These are phyloP conservation scores for Anthoptus insignis DNA, from an alignment of 2,888 invertebrate genomes.

Conservation along the genomic window DNA sequence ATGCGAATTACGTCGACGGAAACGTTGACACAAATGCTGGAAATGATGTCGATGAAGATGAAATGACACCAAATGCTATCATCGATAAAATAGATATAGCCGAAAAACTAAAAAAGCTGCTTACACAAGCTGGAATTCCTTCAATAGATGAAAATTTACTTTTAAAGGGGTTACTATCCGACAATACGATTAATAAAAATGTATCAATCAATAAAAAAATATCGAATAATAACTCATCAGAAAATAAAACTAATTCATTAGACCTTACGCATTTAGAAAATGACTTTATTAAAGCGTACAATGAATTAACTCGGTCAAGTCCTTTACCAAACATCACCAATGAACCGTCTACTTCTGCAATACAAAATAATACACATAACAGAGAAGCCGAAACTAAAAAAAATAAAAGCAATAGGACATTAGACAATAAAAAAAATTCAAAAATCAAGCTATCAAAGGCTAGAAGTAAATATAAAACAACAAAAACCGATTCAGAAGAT, in stretches of 20 bases:
- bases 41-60: not conserved
- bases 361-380: slow-evolving; percentile 35
- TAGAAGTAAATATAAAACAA: slow-evolving; percentile 23
- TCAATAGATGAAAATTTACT: slow-evolving; percentile 68
- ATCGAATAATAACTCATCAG: slow-evolving; percentile 26
- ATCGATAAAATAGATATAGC: slow-evolving; percentile 59
- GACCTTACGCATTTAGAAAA: slow-evolving; percentile 79
- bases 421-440: not conserved
- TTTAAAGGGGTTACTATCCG: slow-evolving; percentile 63
- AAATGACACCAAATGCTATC: not conserved
- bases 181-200: slow-evolving; percentile 50
- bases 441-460: slow-evolving; percentile 20
- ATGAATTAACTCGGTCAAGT: slow-evolving; percentile 75
- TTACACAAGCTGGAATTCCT: slow-evolving; percentile 69
- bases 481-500: slow-evolving; percentile 19
- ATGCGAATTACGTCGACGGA: slow-evolving; percentile 38
- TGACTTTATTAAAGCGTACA: slow-evolving; percentile 82
- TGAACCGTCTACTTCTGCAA: slow-evolving; percentile 32
- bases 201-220: slow-evolving; percentile 42
- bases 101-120: slow-evolving; percentile 66
- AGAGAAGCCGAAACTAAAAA: not conserved
- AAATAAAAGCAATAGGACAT: slow-evolving; percentile 4
- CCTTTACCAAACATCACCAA: slow-evolving; percentile 71
- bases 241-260: slow-evolving; percentile 55
- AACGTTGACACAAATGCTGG: not conserved